These are phyloP conservation scores for Fistularia commersonii DNA, from an alignment of 2,797 vertebrate genomes.

Conservation along the genomic window DNA sequence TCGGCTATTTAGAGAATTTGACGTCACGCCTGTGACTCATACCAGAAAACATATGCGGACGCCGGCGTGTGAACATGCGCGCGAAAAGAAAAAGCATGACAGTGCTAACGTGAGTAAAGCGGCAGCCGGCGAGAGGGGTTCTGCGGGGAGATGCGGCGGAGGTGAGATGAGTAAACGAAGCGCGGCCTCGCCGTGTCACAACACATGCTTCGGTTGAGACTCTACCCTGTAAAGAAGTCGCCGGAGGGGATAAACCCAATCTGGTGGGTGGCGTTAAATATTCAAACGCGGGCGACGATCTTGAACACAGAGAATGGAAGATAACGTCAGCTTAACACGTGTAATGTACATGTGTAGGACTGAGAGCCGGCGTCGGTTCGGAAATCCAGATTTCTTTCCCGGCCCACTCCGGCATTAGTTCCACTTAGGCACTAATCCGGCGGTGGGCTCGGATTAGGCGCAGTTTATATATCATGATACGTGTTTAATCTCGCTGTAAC, in stretches of 20 bases:
- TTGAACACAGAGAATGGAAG: too few relatives aligned
- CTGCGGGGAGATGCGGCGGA: conserved; percentile 20
- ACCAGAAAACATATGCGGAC: conserved; percentile 12
- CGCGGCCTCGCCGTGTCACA: conserved; percentile 22
- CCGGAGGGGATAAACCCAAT: too few relatives aligned
- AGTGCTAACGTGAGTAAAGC: conserved; percentile 22
- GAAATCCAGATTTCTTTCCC: conserved; percentile 12
- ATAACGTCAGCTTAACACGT: too few relatives aligned
- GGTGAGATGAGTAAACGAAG: conserved; percentile 27
- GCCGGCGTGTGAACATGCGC: neutral
- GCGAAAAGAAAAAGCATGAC: conserved; percentile 9
- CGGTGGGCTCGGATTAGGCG: conserved; percentile 17
- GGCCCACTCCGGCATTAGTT: conserved; percentile 18
- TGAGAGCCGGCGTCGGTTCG: conserved; percentile 4
- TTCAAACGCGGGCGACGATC: too few relatives aligned
- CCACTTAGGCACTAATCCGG: conserved; percentile 16
- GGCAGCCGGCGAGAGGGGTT: conserved; percentile 6
- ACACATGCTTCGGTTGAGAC: conserved; percentile 16
- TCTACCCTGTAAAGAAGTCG: neutral
- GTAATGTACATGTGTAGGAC: too few relatives aligned
- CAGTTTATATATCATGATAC: conserved; percentile 5
- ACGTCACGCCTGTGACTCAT: conserved; percentile 55
- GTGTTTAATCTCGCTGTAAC: conserved; percentile 2
- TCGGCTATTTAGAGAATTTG: conserved; percentile 59
- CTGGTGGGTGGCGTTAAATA: too few relatives aligned